Percentiles rank a stretch among this genome's conserved stretches.
phyloP scores from a whole-genome alignment of 2,888 invertebrate genomes.

The Callyntrura guangdongensis region DNA sequence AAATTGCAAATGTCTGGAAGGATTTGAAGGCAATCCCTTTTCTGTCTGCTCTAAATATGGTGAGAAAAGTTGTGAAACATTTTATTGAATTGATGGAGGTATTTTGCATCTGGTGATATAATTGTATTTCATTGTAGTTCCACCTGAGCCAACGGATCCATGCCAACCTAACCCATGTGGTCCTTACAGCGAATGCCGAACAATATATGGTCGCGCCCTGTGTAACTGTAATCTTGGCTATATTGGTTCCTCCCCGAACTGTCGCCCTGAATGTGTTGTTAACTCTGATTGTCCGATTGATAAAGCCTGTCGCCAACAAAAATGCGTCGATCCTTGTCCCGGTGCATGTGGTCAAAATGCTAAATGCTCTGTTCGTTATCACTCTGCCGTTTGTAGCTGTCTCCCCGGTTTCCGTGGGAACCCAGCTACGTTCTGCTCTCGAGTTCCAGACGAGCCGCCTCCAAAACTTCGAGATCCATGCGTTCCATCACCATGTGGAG shows the following conservation, averaged over 20 bases:
- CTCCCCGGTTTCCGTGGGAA: constrained; percentile 71
- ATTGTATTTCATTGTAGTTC: constrained; percentile 40
- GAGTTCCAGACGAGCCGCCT: constrained; percentile 67
- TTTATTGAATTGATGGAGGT: no score
- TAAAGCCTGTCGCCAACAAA: constrained; percentile 92
- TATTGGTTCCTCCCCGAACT: constrained; percentile 92
- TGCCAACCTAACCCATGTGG: constrained; percentile 82
- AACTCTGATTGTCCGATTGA: constrained; percentile 91
- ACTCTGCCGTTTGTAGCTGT: constrained; percentile 89
- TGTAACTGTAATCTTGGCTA: constrained; percentile 92
- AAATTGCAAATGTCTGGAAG: constrained; percentile 91
- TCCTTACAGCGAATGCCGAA: constrained; percentile 87
- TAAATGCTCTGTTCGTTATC: constrained; percentile 88
- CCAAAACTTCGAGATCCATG: constrained; percentile 86
- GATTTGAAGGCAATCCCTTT: constrained; percentile 92
- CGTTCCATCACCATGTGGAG: constrained; percentile 90
- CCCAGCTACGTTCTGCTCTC: constrained; percentile 85
- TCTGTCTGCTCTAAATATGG: constrained; percentile 88
- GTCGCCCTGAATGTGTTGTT: constrained; percentile 94
- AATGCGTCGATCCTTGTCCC: constrained; percentile 88
- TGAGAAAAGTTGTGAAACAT: background rate
- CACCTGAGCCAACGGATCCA: constrained; percentile 77
- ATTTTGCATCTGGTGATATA: background rate
- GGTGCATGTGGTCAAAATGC: constrained; percentile 78
- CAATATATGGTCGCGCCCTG: constrained; percentile 89